Percentiles rank a stretch among this genome's conserved stretches.
Evolutionary conservation across 2,797 vertebrate genomes (phyloP).

Genomic region (Poecilia velifera): DNA sequence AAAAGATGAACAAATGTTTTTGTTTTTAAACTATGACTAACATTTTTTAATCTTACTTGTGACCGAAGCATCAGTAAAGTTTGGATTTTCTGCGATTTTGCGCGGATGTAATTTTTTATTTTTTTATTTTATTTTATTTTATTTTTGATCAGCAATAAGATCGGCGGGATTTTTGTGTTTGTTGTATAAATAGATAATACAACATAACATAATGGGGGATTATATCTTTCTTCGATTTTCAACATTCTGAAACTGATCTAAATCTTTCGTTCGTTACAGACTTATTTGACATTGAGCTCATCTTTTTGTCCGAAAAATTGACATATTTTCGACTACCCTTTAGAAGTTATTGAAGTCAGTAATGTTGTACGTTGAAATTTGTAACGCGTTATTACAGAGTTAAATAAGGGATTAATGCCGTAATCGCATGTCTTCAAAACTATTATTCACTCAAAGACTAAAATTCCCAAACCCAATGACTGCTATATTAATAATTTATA

Average conservation of each 20-base stretch:
- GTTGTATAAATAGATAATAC: neutral
- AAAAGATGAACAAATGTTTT: neutral
- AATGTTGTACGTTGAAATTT: neutral
- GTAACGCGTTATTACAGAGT: neutral
- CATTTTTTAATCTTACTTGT: neutral
- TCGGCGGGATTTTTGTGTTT: neutral
- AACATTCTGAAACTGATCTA: neutral
- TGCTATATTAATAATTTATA: neutral
- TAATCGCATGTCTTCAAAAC: neutral
- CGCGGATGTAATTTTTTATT: neutral
- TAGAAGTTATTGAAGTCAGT: neutral
- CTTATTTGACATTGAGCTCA: neutral
- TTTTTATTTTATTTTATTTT: neutral
- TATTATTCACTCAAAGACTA: neutral
- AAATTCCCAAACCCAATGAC: neutral
- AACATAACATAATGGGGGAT: neutral
- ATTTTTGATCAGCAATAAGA: neutral
- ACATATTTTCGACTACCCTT: neutral
- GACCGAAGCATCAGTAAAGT: neutral
- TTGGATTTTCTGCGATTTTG: neutral
- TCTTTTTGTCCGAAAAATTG: neutral
- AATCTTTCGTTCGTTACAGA: neutral
- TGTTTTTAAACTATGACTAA: neutral
- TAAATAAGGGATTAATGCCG: neutral
- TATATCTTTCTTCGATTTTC: neutral